phyloP scores from a whole-genome alignment of 2,888 invertebrate genomes.

The Pogonocherus hispidulus region DNA sequence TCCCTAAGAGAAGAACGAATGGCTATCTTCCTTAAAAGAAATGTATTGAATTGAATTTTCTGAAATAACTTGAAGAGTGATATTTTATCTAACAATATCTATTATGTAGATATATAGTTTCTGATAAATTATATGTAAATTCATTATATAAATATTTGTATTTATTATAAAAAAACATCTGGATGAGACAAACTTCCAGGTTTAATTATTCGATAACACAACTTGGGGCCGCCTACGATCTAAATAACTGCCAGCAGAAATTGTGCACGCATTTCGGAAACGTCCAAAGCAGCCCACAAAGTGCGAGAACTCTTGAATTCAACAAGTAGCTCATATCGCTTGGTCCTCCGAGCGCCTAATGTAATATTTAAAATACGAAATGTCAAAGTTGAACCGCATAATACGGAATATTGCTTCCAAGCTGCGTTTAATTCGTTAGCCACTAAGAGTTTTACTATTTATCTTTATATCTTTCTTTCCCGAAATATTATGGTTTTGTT shows the following conservation, averaged over 20 bases:
- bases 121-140: too few species aligned
- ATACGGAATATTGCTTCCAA: constrained; percentile 12
- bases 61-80: too few species aligned
- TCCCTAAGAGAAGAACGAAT: too few species aligned
- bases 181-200: neutral
- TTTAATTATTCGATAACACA: constrained; percentile 15
- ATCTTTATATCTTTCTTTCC: neutral
- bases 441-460: neutral
- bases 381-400: constrained; percentile 25
- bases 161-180: too few species aligned
- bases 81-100: too few species aligned
- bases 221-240: neutral
- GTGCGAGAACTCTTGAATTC: constrained; percentile 8
- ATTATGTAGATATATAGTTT: too few species aligned
- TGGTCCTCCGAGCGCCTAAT: constrained; percentile 3
- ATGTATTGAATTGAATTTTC: too few species aligned
- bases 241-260: neutral
- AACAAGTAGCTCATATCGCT: constrained; percentile 28
- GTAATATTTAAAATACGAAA: constrained; percentile 28
- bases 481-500: neutral
- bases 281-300: constrained; percentile 1
- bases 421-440: constrained; percentile 3
- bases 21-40: too few species aligned
- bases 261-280: neutral
- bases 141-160: too few species aligned